Evolutionary conservation across 1,140 invertebrate genomes (phyloP).

Genomic region (Ooceraea biroi): DNA sequence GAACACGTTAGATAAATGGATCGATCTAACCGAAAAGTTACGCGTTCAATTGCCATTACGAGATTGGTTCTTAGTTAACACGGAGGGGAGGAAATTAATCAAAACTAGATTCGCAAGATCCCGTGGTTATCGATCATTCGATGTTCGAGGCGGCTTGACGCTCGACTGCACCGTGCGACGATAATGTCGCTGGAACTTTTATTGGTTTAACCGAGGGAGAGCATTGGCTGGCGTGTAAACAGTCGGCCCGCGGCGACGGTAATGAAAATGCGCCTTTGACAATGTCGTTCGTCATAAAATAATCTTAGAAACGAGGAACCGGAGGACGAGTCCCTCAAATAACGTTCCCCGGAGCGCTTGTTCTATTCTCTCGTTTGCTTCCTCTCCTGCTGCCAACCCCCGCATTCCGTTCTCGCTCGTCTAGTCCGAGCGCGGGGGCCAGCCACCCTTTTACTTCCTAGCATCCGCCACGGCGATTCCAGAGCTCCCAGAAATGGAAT

Average conservation of each 20-base stretch:
- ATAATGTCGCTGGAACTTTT: constrained; percentile 35
- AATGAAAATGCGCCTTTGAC: constrained; percentile 68
- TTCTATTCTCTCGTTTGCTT: constrained; percentile 55
- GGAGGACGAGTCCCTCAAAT: constrained; percentile 56
- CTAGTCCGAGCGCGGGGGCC: constrained; percentile 37
- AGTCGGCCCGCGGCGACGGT: constrained; percentile 29
- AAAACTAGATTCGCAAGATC: background rate
- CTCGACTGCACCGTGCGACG: constrained; percentile 10
- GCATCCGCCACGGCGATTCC: constrained; percentile 67
- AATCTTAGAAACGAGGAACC: constrained; percentile 41
- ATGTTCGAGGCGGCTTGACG: constrained; percentile 16
- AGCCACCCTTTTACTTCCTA: constrained; percentile 71
- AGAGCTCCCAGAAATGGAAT: constrained; percentile 72
- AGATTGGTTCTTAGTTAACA: background rate
- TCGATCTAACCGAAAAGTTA: constrained; percentile 9
- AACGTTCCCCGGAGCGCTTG: constrained; percentile 67
- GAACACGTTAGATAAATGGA: background rate
- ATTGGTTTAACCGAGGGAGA: constrained; percentile 39
- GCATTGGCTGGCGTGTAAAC: constrained; percentile 26
- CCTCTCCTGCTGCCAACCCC: background rate
- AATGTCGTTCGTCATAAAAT: constrained; percentile 66
- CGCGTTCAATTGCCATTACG: constrained; percentile 2
- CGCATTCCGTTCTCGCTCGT: background rate
- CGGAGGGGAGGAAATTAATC: constrained; percentile 1
- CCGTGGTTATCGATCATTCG: constrained; percentile 23